A percentile compares a stretch with the other conserved stretches of the same genome.
phyloP scores from a whole-genome alignment of 2,888 invertebrate genomes.

The Lissocephala sabroskyi region DNA sequence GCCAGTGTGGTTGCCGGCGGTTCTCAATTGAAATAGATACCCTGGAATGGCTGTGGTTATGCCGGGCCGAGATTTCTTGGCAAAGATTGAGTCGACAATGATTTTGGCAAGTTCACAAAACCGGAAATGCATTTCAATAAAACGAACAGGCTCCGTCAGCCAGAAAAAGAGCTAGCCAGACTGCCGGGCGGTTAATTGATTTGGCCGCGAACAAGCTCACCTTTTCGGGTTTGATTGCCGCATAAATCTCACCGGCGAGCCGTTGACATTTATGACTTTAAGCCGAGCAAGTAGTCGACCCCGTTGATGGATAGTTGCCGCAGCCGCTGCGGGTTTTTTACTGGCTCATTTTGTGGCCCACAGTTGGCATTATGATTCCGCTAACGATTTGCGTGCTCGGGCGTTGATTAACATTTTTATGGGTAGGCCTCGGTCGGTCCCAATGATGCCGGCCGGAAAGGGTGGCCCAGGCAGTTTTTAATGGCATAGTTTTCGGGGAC shows the following conservation, averaged over 20 bases:
- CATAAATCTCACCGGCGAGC: slow-evolving; percentile 2
- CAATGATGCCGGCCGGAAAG: neutral
- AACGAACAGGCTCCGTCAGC: too few species aligned
- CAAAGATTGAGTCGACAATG: slow-evolving; percentile 20
- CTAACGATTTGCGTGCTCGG: slow-evolving; percentile 22
- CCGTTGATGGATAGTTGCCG: too few species aligned
- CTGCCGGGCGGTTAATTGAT: slow-evolving; percentile 7
- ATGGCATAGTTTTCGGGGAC: slow-evolving; percentile 44
- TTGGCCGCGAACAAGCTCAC: neutral
- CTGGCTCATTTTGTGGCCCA: slow-evolving; percentile 29
- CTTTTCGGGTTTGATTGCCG: slow-evolving; percentile 3
- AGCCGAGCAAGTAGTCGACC: neutral
- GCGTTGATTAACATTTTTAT: slow-evolving; percentile 63
- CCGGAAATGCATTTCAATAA: neutral
- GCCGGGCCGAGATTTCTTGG: slow-evolving; percentile 33
- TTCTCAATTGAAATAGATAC: slow-evolving; percentile 54
- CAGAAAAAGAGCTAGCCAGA: neutral
- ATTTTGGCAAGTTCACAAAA: slow-evolving; percentile 26
- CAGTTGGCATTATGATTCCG: slow-evolving; percentile 19
- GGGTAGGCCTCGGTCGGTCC: too few species aligned
- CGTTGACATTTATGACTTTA: slow-evolving; percentile 11
- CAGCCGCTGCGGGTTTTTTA: slow-evolving; percentile 21
- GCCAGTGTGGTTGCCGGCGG: slow-evolving; percentile 52
- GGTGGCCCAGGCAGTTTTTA: slow-evolving; percentile 40
- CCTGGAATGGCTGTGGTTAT: too few species aligned